Evolutionary conservation across 2,113 vertebrate genomes (phyloP).

Genomic region (mouse (Mus musculus)): GRCm39 chr11:18360001-18360500

Average conservation of each 20-base stretch:
- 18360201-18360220: not conserved
- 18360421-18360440: not conserved
- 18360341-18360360: not conserved
- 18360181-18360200: slow-evolving; percentile 73
- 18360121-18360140: not conserved
- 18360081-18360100: not conserved
- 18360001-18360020: not conserved
- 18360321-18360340: not conserved
- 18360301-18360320: not conserved
- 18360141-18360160: slow-evolving; percentile 36
- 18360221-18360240: not conserved
- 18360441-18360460: not conserved
- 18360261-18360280: not conserved
- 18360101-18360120: not conserved
- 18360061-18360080: not conserved
- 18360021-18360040: not conserved
- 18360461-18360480: not conserved
- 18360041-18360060: not conserved
- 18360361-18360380: not conserved
- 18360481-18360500: not conserved
- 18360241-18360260: not conserved
- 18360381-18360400: not conserved
- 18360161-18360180: slow-evolving; percentile 70
- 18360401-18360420: not conserved
- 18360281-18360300: not conserved